Base-by-base conservation (phyloP, 2,888 invertebrate genomes). In the Pegoplata infirma region DNA sequence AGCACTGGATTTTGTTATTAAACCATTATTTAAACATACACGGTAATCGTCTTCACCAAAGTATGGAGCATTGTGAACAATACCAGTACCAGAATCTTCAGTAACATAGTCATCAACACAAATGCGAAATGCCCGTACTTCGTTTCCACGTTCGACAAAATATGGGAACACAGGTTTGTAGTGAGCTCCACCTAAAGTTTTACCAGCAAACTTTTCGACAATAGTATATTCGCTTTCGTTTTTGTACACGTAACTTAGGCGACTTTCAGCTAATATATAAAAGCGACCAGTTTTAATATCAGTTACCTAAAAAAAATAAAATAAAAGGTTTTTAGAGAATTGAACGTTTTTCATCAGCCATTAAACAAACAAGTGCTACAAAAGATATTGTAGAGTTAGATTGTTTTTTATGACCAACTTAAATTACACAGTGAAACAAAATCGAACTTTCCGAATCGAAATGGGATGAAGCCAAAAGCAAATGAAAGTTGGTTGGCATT, bases 41-140 rank as follows among this genome's bases (percentile, higher is more conserved):
- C 98, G 92, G 90, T 95, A 96, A 94, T 99, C 99, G 87, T 99
- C 99, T 91, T 99, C 99, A 84, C 99, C 99, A 91, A 99, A 99
- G 90, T 98, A 99, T 6, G 99, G 98, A 1, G 99, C 97, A 90
- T 98, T 98, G 88, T 99, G 99, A 19, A 99, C 99, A 82, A 99
- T 92, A 19, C 99, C 99, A 10, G 99, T 99, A 90, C 99, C 99
- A 80, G 97, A 96, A 84, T 98, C 99, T 76, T 97, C 94, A 0
- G 98, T 98, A 0, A 99, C 99, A 90, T 99, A 99, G 6, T 91
- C 92, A 90, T 98, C 99, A 68, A 92, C 93, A 46, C 98, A 90
- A 0, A 99, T 94, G 82, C 92, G 92, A 90, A 95, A 98, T 6
- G 96, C 98, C 36, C 94, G 94, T 14, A 89, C 90, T 19, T 87